These are phyloP conservation scores for Meandrusa payeni DNA, from an alignment of 2,888 invertebrate genomes.

Conservation along the genomic window DNA sequence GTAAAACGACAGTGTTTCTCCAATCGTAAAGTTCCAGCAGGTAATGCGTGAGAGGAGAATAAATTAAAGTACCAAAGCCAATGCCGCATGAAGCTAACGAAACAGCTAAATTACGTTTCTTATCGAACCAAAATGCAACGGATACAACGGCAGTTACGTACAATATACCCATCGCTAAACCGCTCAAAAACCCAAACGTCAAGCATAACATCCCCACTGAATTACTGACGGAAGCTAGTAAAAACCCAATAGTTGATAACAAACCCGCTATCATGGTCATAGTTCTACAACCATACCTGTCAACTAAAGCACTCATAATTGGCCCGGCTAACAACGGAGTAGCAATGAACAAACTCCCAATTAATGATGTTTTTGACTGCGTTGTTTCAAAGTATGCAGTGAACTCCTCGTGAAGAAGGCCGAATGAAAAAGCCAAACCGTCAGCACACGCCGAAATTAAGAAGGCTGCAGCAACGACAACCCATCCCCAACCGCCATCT, in stretches of 20 bases:
- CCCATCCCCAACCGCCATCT: conserved; percentile 95
- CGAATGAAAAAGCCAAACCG: conserved; percentile 95
- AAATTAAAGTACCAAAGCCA: conserved; percentile 93
- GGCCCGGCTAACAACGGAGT: conserved; percentile 93
- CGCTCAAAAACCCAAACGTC: conserved; percentile 91
- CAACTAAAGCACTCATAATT: conserved; percentile 90
- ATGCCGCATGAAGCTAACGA: conserved; percentile 93
- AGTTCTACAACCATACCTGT: conserved; percentile 88
- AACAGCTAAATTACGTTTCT: conserved; percentile 90
- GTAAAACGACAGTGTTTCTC: conserved; percentile 88
- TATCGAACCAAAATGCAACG: conserved; percentile 96
- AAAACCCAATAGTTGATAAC: conserved; percentile 86
- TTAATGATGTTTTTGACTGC: conserved; percentile 92
- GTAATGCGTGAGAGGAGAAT: conserved; percentile 90
- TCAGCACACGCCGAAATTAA: conserved; percentile 94
- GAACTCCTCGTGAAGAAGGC: conserved; percentile 91
- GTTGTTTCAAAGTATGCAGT: conserved; percentile 88
- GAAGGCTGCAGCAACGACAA: conserved; percentile 91
- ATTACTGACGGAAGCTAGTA: conserved; percentile 84
- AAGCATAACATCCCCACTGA: conserved; percentile 88
- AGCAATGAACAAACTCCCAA: conserved; percentile 93
- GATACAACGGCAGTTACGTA: conserved; percentile 95
- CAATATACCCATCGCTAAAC: conserved; percentile 89
- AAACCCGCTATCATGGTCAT: conserved; percentile 88
- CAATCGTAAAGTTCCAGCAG: conserved; percentile 88